phyloP scores from a whole-genome alignment of 2,797 vertebrate species.

The Micrastur ruficollis region DNA sequence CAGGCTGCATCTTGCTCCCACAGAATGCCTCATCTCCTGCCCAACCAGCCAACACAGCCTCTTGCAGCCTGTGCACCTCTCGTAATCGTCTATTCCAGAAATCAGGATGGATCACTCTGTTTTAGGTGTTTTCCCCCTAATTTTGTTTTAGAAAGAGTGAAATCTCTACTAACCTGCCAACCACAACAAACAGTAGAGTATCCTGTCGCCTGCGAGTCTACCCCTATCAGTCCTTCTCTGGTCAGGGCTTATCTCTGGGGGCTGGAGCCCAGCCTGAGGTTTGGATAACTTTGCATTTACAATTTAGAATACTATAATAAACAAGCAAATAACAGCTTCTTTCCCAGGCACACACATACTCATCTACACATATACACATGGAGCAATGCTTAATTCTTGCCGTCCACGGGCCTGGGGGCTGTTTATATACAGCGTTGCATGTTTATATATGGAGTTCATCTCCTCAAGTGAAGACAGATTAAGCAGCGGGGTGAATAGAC shows the following conservation, averaged over 20 bases:
- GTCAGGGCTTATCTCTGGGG: not conserved
- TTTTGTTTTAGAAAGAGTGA: not conserved
- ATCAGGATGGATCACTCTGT: not conserved
- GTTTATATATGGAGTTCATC: constrained; percentile 59
- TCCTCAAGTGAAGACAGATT: constrained; percentile 66
- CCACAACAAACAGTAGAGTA: not conserved
- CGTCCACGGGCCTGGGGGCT: not conserved
- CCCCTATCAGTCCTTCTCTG: not conserved
- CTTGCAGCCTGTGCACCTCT: not conserved
- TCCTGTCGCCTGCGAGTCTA: not conserved
- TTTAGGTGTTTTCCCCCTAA: not conserved
- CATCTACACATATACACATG: not conserved
- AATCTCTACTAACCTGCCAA: not conserved
- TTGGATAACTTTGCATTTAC: not conserved
- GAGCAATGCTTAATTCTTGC: constrained; percentile 15
- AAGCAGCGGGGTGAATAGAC: constrained; percentile 56
- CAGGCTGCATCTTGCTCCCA: not conserved
- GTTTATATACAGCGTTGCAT: constrained; percentile 2
- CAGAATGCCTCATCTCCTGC: not conserved
- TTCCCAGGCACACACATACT: not conserved
- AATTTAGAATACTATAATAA: not conserved
- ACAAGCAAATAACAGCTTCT: not conserved
- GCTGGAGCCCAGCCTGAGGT: not conserved
- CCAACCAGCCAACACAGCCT: fast-evolving
- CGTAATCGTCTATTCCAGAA: not conserved